Evolutionary conservation across 2,888 invertebrate genomes (phyloP), one percentile per base, ranked within the genome.

Genomic region (Cartodere bifasciata): DNA sequence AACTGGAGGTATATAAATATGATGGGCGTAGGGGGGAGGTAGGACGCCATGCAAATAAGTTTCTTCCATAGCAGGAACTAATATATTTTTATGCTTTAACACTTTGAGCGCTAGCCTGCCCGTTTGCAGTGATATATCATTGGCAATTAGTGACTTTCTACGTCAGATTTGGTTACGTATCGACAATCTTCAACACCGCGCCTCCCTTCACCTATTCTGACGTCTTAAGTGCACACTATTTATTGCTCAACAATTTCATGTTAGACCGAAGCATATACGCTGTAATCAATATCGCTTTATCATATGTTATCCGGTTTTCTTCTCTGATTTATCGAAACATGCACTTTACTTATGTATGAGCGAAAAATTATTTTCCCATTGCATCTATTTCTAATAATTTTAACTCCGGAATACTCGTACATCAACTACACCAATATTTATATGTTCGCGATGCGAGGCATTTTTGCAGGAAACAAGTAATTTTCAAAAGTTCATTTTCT

Each of bases 61-160:
- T 42, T 46, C 42, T 42, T 40, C 43, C n/a, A n/a, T n/a, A n/a
- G n/a, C 47, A 47, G 52, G 55, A 56, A 55, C 56, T 56, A 56
- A 56, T 58, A 58, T 58, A 58, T 58, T 56, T 56, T 52, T 53
- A 52, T 53, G 53, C 55, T 56, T 56, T 56, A 58, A 56, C 58
- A 58, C 57, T 56, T 52, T 43, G 48, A 52, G 52, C 50, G 53
- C 51, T 47, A 49, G 49, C 43, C 50, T 49, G 52, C 46, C 52
- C 53, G 42, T 48, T 48, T 53, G 53, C 50, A 49, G 54, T 55
- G 56, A 58, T 57, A 57, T 57, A 58, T 57, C 52, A 51, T 48
- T 48, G 52, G 54, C 57, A 58, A 58, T 58, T 58, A 58, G 57
- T 53, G 55, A 55, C 50, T 54, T 50, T 45, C 46, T 45, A 45